Evolutionary conservation across 2,888 invertebrate species (phyloP), one percentile per base, ranked within the genome.

Genomic region (Coleophora deauratella): DNA sequence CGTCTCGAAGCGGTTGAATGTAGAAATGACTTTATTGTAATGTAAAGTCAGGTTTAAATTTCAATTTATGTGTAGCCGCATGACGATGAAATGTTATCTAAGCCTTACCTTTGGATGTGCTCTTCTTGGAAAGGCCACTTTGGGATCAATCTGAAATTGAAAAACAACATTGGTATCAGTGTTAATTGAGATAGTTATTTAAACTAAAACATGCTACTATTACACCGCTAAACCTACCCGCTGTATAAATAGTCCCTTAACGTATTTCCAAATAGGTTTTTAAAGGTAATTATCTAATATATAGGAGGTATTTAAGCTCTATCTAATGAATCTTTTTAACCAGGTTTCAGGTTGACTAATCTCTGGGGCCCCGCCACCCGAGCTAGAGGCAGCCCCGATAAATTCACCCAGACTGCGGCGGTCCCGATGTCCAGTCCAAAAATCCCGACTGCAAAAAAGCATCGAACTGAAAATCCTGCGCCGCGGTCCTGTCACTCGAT

Each of bases 121-220:
- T 91, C 97, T 92, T 89, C 98, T 93, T 64, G 99, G 99, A 89
- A 99, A 99, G 82, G 99, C 99, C 87, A 99, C 97, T 92, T 99
- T 99, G 66, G 99, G 99, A 88, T 99, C 99, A 90, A 99, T 98
- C 98, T 99, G 94, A 52, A 92, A 79, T 30, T 21, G 37, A 86
- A 78, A 78, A 64, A 54, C 49, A 46, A 57, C 37, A 51, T 52
- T 37, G 42, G 43, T 42, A 51, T 6, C 8, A 21, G 33, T 33
- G 21, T 21, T 21, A 21, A 33, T 2, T 12, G 28, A 27, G 10
- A 27, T 14, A 12, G 8, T 37, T 12, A 37, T 14, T 15, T 15
- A 38, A 37, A 15, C 14, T 27, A 27, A 31, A 11, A 31, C 13
- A 14, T 34, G 11, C 33, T 11, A 33, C 12, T 13, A 34, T 21